These are phyloP conservation scores for Trissolcus brochymenae DNA, from an alignment of 2,888 invertebrate species.

Conservation along the genomic window DNA sequence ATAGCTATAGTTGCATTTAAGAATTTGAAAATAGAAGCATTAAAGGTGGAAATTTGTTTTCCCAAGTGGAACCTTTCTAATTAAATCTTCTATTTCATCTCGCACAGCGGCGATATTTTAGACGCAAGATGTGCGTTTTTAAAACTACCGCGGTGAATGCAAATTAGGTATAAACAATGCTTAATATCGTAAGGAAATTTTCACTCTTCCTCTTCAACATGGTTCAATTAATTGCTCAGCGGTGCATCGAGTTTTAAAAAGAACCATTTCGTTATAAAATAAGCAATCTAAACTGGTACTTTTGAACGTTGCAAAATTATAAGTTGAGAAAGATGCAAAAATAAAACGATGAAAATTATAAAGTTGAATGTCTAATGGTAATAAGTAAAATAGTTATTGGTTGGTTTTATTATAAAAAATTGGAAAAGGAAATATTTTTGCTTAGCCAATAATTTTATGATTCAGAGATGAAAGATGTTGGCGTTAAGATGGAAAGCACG, in stretches of 20 bases:
- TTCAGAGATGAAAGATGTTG: conserved; percentile 26
- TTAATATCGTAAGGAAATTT: conserved; percentile 41
- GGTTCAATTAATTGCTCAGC: conserved; percentile 47
- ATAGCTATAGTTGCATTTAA: background rate
- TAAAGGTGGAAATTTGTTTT: too few relatives aligned
- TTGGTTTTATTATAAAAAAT: too few relatives aligned
- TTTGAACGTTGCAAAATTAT: conserved; percentile 4
- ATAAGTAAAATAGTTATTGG: background rate
- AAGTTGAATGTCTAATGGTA: background rate
- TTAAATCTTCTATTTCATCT: too few relatives aligned
- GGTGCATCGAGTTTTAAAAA: conserved; percentile 35
- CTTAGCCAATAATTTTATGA: background rate
- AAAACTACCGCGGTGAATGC: conserved; percentile 22
- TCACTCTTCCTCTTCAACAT: conserved; percentile 34
- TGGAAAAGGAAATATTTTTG: conserved; percentile 15
- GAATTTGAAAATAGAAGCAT: too few relatives aligned
- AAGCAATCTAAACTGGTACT: too few relatives aligned
- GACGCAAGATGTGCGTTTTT: too few relatives aligned
- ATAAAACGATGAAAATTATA: background rate
- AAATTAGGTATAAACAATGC: conserved; percentile 41
- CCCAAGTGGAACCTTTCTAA: too few relatives aligned
- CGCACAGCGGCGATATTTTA: too few relatives aligned
- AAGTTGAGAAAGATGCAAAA: background rate
- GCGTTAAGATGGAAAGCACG: conserved; percentile 32
- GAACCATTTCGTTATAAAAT: conserved; percentile 2